Evolutionary conservation across 2,797 vertebrate genomes (phyloP), one percentile per base, ranked within the genome.

Genomic region (Parotocinclus haroldoi): DNA sequence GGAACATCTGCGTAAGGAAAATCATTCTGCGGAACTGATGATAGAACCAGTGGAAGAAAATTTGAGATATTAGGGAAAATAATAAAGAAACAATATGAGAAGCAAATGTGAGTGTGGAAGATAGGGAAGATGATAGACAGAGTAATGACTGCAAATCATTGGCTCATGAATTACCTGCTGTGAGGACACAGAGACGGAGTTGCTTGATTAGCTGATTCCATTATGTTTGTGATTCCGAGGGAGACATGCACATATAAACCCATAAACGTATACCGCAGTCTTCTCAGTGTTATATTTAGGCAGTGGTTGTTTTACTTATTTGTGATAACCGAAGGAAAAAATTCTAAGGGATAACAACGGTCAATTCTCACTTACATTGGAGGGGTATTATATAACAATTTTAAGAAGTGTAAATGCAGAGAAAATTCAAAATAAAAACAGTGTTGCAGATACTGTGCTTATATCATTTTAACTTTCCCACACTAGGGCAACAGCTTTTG

Each of bases 81-180:
- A 44, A 18, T 18, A 45, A n/a, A 19, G 13, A 8, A 27, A 45
- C 9, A 7, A 9, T 39, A 8, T n/a, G 13, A 38, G 18, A 14
- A 39, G 38, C 5, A 10, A 56, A 56, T 18, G 54, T 53, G 17
- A 58, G 48, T 36, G 14, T 13, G 48, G 16, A 14, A 68, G 40
- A 59, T 9, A 63, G 57, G 9, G 58, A 7, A 57, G 45, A 37
- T 39, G 54, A 62, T 50, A 63, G 40, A n/a, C 1, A 49, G 48
- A 61, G 49, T 60, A 63, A 60, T 53, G 46, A 42, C 4, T 62
- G 53, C 19, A 49, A 73, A 65, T 50, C 56, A 73, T 12, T 58
- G 40, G 37, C 18, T 42, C 37, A 66, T 67, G 58, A 70, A 60
- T 42, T 63, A 38, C 65, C 44, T 66, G 70, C 69, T 67, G 58